Evolutionary conservation across 2,888 invertebrate species (phyloP).

Genomic region (Yponomeuta plumbellus): DNA sequence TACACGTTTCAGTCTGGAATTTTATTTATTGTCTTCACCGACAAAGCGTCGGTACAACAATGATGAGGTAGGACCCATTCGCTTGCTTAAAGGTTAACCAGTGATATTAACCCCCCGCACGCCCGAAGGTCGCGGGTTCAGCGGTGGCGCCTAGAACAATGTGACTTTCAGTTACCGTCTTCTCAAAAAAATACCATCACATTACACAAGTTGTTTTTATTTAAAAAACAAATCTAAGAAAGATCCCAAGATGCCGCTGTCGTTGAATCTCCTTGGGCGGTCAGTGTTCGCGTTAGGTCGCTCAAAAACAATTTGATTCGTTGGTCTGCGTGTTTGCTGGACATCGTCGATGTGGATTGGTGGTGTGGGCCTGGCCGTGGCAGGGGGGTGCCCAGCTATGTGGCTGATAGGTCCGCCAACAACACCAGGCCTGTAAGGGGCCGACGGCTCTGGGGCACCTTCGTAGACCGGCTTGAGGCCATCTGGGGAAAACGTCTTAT

Average conservation of each 20-base stretch:
- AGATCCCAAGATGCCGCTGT: constrained; percentile 46
- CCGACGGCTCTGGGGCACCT: constrained; percentile 29
- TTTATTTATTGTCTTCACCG: background rate
- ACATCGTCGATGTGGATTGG: background rate
- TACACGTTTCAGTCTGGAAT: background rate
- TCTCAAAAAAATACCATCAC: background rate
- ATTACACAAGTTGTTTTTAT: constrained; percentile 16
- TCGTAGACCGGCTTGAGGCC: constrained; percentile 60
- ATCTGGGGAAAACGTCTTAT: constrained; percentile 50
- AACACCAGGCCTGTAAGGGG: constrained; percentile 46
- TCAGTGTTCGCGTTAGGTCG: background rate
- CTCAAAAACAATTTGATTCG: background rate
- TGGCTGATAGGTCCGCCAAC: constrained; percentile 53
- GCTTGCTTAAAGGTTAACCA: constrained; percentile 19
- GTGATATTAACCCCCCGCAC: constrained; percentile 21
- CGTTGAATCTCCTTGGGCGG: constrained; percentile 27
- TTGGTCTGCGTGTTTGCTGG: background rate
- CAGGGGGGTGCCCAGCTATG: constrained; percentile 48
- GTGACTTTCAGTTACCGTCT: background rate
- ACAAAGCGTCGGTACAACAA: constrained; percentile 9
- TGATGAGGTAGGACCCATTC: constrained; percentile 2
- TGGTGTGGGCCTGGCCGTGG: constrained; percentile 32
- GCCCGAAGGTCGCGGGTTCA: constrained; percentile 23
- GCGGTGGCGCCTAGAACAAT: constrained; percentile 3
- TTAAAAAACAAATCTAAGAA: constrained; percentile 54